phyloP scores from a whole-genome alignment of 2,797 vertebrate species.

The Pseudomugil gertrudae region DNA sequence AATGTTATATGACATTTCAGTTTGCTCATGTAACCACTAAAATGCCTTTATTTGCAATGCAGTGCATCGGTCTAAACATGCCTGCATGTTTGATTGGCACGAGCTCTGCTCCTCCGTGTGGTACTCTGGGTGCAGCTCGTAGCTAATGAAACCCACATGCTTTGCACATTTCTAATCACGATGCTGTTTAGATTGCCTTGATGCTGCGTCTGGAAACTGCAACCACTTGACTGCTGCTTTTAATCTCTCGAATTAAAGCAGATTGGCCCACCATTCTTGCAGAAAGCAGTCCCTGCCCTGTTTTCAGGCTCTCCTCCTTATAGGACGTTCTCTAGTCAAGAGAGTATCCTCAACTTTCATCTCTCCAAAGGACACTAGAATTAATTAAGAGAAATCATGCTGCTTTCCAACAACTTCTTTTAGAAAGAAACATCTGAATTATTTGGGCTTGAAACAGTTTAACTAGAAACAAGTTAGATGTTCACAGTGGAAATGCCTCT shows the following conservation, averaged over 20 bases:
- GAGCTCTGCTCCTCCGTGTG: conserved; percentile 47
- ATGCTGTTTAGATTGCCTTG: conserved; percentile 74
- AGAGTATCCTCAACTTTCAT: conserved; percentile 27
- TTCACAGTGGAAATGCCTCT: neutral
- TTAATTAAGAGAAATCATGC: neutral
- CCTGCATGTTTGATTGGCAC: conserved; percentile 64
- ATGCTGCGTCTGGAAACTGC: conserved; percentile 61
- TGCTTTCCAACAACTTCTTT: neutral
- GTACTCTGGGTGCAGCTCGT: conserved; percentile 59
- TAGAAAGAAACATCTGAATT: neutral
- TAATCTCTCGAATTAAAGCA: conserved; percentile 70
- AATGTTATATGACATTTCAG: conserved; percentile 15
- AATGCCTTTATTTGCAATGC: conserved; percentile 32
- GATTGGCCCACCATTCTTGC: conserved; percentile 23
- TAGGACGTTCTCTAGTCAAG: conserved; percentile 33
- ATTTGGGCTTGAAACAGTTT: neutral
- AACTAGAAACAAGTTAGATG: neutral
- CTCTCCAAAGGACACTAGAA: conserved; percentile 18
- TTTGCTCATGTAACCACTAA: conserved; percentile 40
- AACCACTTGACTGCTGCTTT: conserved; percentile 70
- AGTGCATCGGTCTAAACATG: conserved; percentile 41
- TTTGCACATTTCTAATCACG: conserved; percentile 68
- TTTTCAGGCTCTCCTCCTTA: conserved; percentile 49
- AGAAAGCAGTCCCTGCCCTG: conserved; percentile 43
- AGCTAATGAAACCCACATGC: conserved; percentile 78